Base-by-base conservation (phyloP, 1,140 invertebrate species). In the fruit fly (Drosophila melanogaster) region DNA sequence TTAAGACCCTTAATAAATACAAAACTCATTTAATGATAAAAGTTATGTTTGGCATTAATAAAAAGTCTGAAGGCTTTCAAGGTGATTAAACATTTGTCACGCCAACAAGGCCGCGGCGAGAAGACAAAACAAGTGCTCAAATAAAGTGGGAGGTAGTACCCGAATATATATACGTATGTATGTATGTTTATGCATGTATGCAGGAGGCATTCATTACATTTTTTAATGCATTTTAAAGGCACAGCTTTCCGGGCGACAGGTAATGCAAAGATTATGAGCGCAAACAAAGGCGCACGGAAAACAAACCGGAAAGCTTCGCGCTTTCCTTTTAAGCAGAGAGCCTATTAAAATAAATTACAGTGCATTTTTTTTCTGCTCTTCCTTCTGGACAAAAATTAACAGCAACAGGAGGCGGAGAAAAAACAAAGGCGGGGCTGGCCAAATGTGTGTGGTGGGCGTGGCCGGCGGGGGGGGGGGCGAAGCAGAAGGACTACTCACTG, bases 261-360 rank as follows among this genome's bases (percentile, higher is more conserved):
- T 81, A 78, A 87, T 78, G 83, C 60, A 75, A 81, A 86, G 78
- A 79, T 87, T 81, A 86, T 81, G 69, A 75, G 79, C 61, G 49
- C 62, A 76, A 72, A 75, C 49, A 60, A 58, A 53, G 38, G 46
- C 30, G 59, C 22, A 26, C 51, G 67, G 67, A 71, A 71, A 71
- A 71, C 64, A 69, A 50, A 33, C 40, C 19, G 64, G 54, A 85
- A 78, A 70, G 56, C 37, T 55, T 64, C 62, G 60, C 55, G 57
- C 47, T 59, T 64, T 81, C 76, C 62, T 62, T 67, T 69, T 64
- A 78, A 64, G 70, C 64, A 84, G 73, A 81, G 79, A 71, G 65
- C 69, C 78, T 81, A 81, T 79, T 86, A 79, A 87, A 86, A 86
- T 86, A 86, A 86, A 86, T 86, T 87, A 81, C 79, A 87, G 65